These are phyloP conservation scores for Takifugu rubripes DNA, from an alignment of 2,797 vertebrate species.

Conservation along the genomic window DNA sequence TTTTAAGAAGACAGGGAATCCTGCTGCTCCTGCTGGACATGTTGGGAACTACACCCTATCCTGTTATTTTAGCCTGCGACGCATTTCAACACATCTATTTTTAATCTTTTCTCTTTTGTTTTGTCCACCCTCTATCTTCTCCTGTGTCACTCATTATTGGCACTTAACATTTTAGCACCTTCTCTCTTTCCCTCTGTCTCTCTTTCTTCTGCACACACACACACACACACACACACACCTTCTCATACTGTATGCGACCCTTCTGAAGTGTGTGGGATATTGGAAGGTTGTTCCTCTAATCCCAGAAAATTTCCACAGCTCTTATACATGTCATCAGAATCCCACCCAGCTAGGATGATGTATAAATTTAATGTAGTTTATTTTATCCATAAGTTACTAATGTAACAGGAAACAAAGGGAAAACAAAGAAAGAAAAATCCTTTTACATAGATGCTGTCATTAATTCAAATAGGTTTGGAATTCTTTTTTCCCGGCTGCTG, in stretches of 20 bases:
- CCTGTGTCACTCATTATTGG: slow-evolving; percentile 33
- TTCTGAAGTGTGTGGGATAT: not conserved
- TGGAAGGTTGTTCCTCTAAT: not conserved
- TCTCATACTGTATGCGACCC: not conserved
- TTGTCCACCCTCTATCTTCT: slow-evolving; percentile 19
- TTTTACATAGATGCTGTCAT: too few relatives aligned
- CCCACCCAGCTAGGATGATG: too few relatives aligned
- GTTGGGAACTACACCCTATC: not conserved
- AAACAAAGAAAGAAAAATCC: too few relatives aligned
- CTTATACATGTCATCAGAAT: not conserved
- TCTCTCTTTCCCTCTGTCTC: not conserved
- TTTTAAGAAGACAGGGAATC: slow-evolving; percentile 19
- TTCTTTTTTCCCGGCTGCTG: too few relatives aligned
- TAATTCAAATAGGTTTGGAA: too few relatives aligned
- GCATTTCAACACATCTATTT: slow-evolving; percentile 36
- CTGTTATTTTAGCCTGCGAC: not conserved
- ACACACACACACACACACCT: slow-evolving; percentile 1
- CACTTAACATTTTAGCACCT: slow-evolving; percentile 30
- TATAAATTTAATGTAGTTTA: too few relatives aligned
- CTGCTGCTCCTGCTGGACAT: not conserved
- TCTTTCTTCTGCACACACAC: too few relatives aligned
- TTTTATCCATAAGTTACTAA: too few relatives aligned
- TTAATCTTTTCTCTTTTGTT: slow-evolving; percentile 21
- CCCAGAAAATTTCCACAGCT: not conserved
- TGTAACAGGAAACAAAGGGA: too few relatives aligned